phyloP scores from a whole-genome alignment of 2,888 invertebrate species.

The Leucania comma region DNA sequence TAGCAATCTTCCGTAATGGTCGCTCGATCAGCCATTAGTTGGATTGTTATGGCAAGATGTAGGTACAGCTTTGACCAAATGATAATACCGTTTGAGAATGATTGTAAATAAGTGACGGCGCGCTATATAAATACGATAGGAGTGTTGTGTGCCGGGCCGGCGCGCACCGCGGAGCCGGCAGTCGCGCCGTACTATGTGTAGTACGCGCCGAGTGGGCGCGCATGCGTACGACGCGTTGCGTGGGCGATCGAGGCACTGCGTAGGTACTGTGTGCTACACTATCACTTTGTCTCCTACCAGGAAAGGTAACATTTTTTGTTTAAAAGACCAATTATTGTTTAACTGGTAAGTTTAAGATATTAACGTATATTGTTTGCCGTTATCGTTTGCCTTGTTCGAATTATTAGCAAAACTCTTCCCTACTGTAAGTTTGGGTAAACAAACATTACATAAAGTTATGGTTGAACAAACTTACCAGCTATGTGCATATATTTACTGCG shows the following conservation, averaged over 20 bases:
- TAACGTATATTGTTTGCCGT: not conserved
- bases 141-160: conserved; percentile 44
- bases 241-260: conserved; percentile 24
- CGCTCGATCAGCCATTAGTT: conserved; percentile 21
- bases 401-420: conserved; percentile 3
- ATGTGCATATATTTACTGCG: conserved; percentile 2
- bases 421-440: conserved; percentile 12
- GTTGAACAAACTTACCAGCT: conserved; percentile 16
- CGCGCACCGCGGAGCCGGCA: not conserved
- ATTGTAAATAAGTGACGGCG: conserved; percentile 55
- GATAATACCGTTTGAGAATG: conserved; percentile 41
- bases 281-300: conserved; percentile 36
- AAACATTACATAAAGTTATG: conserved; percentile 12
- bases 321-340: conserved; percentile 24
- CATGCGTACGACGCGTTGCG: conserved; percentile 39
- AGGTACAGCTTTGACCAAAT: conserved; percentile 40
- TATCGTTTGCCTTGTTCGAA: conserved; percentile 22
- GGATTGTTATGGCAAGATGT: conserved; percentile 43
- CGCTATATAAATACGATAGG: conserved; percentile 45
- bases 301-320: conserved; percentile 43
- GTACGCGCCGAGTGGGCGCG: conserved; percentile 36
- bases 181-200: conserved; percentile 45
- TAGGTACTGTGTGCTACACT: conserved; percentile 6
- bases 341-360: conserved; percentile 11
- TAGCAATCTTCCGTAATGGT: conserved; percentile 30